Evolutionary conservation across 2,113 vertebrate species (phyloP).

Genomic region (Murina feae): DNA sequence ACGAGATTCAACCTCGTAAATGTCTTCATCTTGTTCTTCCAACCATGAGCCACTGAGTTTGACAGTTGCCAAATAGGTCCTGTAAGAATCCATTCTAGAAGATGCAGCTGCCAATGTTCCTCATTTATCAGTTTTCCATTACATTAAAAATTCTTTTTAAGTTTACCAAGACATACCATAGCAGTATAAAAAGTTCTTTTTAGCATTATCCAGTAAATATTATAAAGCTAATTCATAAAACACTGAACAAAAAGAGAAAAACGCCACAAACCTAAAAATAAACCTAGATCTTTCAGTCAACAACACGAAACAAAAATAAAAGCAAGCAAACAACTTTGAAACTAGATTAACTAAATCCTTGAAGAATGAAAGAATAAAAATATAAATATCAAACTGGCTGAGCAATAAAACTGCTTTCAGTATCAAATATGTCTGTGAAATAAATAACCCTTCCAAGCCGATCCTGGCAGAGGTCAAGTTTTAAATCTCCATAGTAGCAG

Average conservation of each 20-base stretch:
- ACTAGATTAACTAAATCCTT: slow-evolving; percentile 48
- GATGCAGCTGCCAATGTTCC: slow-evolving; percentile 4
- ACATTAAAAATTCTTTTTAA: slow-evolving; percentile 31
- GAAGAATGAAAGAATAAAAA: slow-evolving; percentile 39
- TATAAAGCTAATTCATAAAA: slow-evolving; percentile 74
- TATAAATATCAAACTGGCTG: slow-evolving; percentile 65
- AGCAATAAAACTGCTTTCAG: slow-evolving; percentile 10
- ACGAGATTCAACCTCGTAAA: slow-evolving; percentile 94
- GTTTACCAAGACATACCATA: slow-evolving; percentile 15
- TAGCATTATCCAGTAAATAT: not conserved
- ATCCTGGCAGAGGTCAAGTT: slow-evolving; percentile 80
- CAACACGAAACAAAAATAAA: slow-evolving; percentile 27
- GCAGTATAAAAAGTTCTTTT: slow-evolving; percentile 42
- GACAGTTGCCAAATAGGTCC: slow-evolving; percentile 85
- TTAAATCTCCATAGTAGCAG: slow-evolving; percentile 80
- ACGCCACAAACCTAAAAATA: slow-evolving; percentile 11
- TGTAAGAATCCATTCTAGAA: slow-evolving; percentile 90
- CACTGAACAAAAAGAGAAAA: slow-evolving; percentile 58
- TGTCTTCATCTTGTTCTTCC: slow-evolving; percentile 87
- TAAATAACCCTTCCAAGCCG: slow-evolving; percentile 48
- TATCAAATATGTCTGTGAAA: not conserved
- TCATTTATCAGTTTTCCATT: not conserved
- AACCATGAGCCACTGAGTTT: slow-evolving; percentile 81
- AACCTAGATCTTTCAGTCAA: not conserved
- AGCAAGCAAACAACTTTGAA: slow-evolving; percentile 35